Percentiles rank a stretch among this genome's conserved stretches.
Evolutionary conservation across 2,888 invertebrate genomes (phyloP).

Genomic region (Dynastes hyllus): DNA sequence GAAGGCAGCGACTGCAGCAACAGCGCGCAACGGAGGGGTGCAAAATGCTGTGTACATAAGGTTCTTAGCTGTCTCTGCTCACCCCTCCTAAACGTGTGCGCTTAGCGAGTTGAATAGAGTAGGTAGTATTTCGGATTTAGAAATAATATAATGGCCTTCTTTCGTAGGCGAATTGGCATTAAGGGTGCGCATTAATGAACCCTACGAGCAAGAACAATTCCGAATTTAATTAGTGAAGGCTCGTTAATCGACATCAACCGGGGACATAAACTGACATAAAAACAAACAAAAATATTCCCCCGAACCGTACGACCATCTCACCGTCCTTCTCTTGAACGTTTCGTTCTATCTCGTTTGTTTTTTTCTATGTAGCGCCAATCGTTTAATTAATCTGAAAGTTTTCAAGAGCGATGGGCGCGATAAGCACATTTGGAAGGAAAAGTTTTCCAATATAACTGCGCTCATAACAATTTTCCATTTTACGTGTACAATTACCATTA

Average conservation of each 20-base stretch:
- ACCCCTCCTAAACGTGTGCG: neutral
- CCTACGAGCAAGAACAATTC: slow-evolving; percentile 43
- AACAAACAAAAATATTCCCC: slow-evolving; percentile 32
- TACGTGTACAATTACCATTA: neutral
- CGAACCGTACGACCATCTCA: neutral
- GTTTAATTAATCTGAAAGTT: slow-evolving; percentile 34
- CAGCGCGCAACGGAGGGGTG: neutral
- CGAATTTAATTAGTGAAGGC: slow-evolving; percentile 44
- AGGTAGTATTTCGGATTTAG: slow-evolving; percentile 22
- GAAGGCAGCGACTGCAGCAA: neutral
- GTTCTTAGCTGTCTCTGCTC: neutral
- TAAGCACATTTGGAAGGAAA: neutral
- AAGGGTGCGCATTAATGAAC: slow-evolving; percentile 38
- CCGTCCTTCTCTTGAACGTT: neutral
- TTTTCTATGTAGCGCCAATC: neutral
- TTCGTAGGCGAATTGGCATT: slow-evolving; percentile 32
- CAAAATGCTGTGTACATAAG: neutral
- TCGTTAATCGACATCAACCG: slow-evolving; percentile 43
- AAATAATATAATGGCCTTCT: slow-evolving; percentile 38
- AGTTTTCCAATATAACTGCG: neutral
- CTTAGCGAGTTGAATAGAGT: neutral
- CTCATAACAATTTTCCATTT: neutral
- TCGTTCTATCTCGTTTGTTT: neutral
- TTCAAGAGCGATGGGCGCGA: neutral
- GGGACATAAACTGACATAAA: slow-evolving; percentile 27